phyloP scores from a whole-genome alignment of 2,888 invertebrate species.

The Philaethria dido region DNA sequence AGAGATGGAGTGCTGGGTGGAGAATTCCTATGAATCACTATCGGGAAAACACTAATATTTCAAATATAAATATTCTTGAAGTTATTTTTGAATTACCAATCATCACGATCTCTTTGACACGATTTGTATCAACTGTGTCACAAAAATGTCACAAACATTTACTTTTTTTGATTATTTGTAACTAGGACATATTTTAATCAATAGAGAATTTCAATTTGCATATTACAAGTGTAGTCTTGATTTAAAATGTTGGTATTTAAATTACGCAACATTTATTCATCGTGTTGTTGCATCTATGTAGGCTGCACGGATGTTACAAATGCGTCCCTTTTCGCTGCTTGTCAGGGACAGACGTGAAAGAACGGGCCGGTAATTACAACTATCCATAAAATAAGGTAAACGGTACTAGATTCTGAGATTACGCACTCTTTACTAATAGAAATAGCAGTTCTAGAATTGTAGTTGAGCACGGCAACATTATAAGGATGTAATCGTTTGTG shows the following conservation, averaged over 20 bases:
- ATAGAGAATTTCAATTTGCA: conserved; percentile 60
- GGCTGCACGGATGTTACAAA: conserved; percentile 67
- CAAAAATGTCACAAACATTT: no score
- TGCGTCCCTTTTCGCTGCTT: conserved; percentile 67
- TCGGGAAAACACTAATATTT: no score
- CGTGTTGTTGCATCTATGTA: conserved; percentile 62
- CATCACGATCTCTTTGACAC: no score
- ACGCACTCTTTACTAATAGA: conserved; percentile 40
- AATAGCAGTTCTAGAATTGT: conserved; percentile 38
- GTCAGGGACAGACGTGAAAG: conserved; percentile 60
- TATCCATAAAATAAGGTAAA: conserved; percentile 44
- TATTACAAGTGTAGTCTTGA: conserved; percentile 56
- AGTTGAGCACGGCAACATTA: conserved; percentile 36
- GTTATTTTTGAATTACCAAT: no score
- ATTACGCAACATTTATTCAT: conserved; percentile 68
- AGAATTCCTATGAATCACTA: no score
- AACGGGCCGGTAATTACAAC: conserved; percentile 63
- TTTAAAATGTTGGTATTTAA: conserved; percentile 66
- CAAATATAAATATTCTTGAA: no score
- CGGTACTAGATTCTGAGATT: conserved; percentile 42
- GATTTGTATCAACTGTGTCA: no score
- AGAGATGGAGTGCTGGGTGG: no score
- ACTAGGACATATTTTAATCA: background rate
- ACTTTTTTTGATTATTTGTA: no score
- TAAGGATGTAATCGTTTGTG: conserved; percentile 19